Evolutionary conservation across 1,140 invertebrate species (phyloP), one percentile per base, ranked within the genome.

Genomic region (Nilaparvata lugens): DNA sequence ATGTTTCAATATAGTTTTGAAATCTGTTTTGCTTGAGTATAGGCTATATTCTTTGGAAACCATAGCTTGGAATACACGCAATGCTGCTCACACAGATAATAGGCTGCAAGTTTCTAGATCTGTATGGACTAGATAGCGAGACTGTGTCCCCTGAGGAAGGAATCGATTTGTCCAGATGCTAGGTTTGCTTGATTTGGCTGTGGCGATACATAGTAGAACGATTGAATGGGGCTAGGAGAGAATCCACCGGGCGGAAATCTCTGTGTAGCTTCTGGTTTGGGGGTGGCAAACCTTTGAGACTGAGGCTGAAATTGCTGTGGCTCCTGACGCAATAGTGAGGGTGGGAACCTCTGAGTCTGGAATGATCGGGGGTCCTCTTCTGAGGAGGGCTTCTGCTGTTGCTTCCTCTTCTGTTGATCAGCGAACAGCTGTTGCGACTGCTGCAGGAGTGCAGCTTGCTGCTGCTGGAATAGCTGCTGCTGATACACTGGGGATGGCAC

Each of bases 381-480:
- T 14, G 31, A 25, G 16, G 31, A 58, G 16, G 35, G 23, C 24
- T 65, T 56, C 25, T 65, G 60, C 52, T 66, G 65, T 28, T 60
- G 59, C 19, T 64, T 67, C 43, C 55, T 65, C 58, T 83, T 78
- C 62, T 87, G 83, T 63, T 87, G 85, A 64, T 87, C 84, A 2
- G 83, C 81, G 69, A 82, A 88, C 4, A 88, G 72, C 68, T 89
- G 85, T 60, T 85, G 83, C 0, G 85, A 87, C 66, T 85, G 87
- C 60, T 85, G 81, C 66, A 87, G 76, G 13, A 80, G 71, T 48
- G 86, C 81, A 0, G 82, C 71, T 69, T 87, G 84, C 66, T 87
- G 85, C 56, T 86, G 81, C 66, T 86, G 83, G 69, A 86, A 87
- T 11, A 81, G 72, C 23, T 85, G 81, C 68, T 88, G 84, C 24